These are phyloP conservation scores for Zapornia atra DNA, from an alignment of 2,113 vertebrate species.

Conservation along the genomic window DNA sequence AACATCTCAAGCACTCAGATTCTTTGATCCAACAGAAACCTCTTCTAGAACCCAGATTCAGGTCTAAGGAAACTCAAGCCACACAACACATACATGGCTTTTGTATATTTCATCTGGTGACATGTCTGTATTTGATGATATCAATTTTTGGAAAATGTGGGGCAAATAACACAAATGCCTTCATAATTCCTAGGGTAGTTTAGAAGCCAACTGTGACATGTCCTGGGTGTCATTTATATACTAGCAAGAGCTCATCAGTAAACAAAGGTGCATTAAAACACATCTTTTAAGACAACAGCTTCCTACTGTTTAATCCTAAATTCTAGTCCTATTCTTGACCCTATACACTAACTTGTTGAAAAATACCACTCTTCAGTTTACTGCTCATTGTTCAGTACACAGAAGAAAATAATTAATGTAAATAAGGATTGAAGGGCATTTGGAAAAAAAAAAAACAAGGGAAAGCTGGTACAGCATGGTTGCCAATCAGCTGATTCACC, in stretches of 20 bases:
- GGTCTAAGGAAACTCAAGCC: background rate
- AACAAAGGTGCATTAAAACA: background rate
- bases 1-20: background rate
- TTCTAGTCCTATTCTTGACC: background rate
- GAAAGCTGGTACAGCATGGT: background rate
- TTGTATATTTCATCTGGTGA: background rate
- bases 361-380: fast-evolving
- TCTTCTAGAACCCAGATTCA: background rate
- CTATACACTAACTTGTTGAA: background rate
- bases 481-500: background rate
- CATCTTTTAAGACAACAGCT: background rate
- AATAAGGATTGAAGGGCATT: background rate
- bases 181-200: background rate
- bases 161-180: background rate
- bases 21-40: background rate
- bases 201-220: background rate
- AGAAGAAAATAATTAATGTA: background rate
- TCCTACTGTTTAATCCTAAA: background rate
- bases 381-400: background rate
- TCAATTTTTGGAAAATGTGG: background rate
- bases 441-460: background rate
- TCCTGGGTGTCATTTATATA: background rate
- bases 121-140: background rate
- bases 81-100: fast-evolving
- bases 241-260: background rate